These are phyloP conservation scores for Busseola fusca DNA, from an alignment of 2,888 invertebrate genomes.

Conservation along the genomic window DNA sequence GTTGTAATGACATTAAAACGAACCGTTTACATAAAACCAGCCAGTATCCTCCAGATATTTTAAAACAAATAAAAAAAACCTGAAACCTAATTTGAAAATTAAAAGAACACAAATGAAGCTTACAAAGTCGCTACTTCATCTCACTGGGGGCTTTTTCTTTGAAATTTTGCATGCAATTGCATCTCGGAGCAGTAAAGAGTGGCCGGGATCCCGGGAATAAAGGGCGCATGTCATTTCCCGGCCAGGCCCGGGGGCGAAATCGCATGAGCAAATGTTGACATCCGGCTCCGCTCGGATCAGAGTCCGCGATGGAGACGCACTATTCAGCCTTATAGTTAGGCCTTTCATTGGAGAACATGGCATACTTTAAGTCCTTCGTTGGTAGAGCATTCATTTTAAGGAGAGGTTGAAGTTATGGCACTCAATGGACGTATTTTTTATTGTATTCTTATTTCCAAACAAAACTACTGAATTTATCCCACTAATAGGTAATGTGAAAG, in stretches of 20 bases:
- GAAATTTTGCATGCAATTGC: slow-evolving; percentile 77
- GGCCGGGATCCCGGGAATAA: slow-evolving; percentile 66
- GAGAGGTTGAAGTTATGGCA: neutral
- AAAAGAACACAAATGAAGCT: slow-evolving; percentile 45
- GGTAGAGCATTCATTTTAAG: neutral
- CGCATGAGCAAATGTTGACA: slow-evolving; percentile 84
- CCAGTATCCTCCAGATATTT: neutral
- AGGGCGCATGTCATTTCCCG: slow-evolving; percentile 81
- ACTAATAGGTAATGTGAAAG: neutral
- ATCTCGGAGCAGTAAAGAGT: slow-evolving; percentile 70
- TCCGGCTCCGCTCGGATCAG: slow-evolving; percentile 74
- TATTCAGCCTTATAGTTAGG: slow-evolving; percentile 58
- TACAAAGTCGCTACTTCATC: slow-evolving; percentile 49
- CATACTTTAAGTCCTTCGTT: slow-evolving; percentile 24
- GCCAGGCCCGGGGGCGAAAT: slow-evolving; percentile 76
- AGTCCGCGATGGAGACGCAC: slow-evolving; percentile 60
- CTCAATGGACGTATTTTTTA: neutral
- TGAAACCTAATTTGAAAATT: slow-evolving; percentile 43
- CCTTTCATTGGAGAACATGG: slow-evolving; percentile 43
- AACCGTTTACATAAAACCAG: slow-evolving; percentile 9
- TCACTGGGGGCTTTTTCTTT: slow-evolving; percentile 62
- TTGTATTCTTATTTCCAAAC: neutral
- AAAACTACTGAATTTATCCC: neutral
- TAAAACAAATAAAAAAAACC: slow-evolving; percentile 3
- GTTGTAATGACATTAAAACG: neutral